Percentiles rank a stretch among this genome's conserved stretches.
phyloP scores from a whole-genome alignment of 2,888 invertebrate species.

The Drosophila quasianomalipes region DNA sequence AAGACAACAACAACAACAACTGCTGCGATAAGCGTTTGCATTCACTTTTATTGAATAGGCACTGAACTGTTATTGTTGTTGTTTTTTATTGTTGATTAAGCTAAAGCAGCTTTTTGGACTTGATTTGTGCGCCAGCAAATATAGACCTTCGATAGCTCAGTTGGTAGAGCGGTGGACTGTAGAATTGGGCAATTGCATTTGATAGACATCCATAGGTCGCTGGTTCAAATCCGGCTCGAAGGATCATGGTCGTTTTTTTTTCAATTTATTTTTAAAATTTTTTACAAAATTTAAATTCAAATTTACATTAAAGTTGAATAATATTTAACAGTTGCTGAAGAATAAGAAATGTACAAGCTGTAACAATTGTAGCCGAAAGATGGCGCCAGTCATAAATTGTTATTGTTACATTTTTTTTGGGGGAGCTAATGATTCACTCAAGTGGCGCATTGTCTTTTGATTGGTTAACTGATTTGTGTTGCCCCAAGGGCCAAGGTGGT shows the following conservation, averaged over 20 bases:
- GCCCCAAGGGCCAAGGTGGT: neutral
- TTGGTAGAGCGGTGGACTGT: conserved; percentile 81
- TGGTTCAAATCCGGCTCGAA: conserved; percentile 46
- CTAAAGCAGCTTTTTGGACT: conserved; percentile 6
- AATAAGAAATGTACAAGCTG: neutral
- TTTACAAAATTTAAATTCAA: neutral
- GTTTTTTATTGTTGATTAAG: conserved; percentile 1
- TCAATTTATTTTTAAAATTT: neutral
- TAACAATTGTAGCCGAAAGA: conserved; percentile 15
- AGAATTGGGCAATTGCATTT: conserved; percentile 31
- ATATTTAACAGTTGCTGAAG: neutral
- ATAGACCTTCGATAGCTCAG: conserved; percentile 76
- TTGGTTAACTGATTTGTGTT: conserved; percentile 69
- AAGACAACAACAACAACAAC: neutral
- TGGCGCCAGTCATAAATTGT: conserved; percentile 37
- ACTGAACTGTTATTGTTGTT: neutral
- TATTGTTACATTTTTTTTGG: conserved; percentile 19
- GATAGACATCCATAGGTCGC: conserved; percentile 41
- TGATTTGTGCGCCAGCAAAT: conserved; percentile 17
- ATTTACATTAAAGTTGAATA: neutral
- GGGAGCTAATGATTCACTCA: conserved; percentile 46
- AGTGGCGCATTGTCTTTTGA: conserved; percentile 57
- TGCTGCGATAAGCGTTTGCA: conserved; percentile 1
- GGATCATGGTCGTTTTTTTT: conserved; percentile 4
- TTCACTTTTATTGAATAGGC: conserved; percentile 3